phyloP scores from a whole-genome alignment of 2,113 vertebrate species.

The Numenius arquata region DNA sequence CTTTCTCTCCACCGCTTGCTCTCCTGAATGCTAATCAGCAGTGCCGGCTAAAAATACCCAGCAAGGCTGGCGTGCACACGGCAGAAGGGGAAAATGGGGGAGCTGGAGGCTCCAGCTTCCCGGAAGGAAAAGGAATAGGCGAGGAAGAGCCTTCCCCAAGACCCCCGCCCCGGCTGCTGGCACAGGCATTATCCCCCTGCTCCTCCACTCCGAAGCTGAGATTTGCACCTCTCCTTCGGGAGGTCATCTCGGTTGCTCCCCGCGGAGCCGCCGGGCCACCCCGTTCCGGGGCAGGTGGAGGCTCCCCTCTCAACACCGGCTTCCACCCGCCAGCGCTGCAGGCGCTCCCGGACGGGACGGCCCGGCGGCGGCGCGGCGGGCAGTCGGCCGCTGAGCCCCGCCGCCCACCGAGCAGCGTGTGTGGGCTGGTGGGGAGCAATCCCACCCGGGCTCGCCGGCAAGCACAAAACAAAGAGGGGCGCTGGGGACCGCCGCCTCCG shows the following conservation, averaged over 20 bases:
- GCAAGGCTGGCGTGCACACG: neutral
- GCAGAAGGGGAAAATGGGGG: conserved; percentile 12
- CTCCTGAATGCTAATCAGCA: conserved; percentile 49
- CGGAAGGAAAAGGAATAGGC: neutral
- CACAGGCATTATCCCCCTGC: neutral
- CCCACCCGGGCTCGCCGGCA: conserved; percentile 50
- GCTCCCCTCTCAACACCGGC: too few relatives aligned
- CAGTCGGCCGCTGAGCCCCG: neutral
- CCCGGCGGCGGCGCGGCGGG: too few relatives aligned
- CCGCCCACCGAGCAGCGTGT: too few relatives aligned
- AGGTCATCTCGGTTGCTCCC: neutral
- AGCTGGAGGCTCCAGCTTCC: neutral
- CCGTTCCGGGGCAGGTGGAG: too few relatives aligned
- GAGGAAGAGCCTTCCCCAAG: neutral
- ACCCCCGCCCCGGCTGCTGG: neutral
- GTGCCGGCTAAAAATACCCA: conserved; percentile 44
- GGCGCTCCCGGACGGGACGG: neutral
- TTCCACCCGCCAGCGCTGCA: neutral
- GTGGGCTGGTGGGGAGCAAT: conserved; percentile 31
- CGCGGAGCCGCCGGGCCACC: neutral
- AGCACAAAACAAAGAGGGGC: conserved; percentile 35
- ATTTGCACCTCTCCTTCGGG: neutral
- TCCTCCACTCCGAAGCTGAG: neutral
- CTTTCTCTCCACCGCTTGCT: neutral
- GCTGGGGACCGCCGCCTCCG: neutral